Conservation (phyloP, 2,888 invertebrate genomes). For the Tortrix viridana region DNA sequence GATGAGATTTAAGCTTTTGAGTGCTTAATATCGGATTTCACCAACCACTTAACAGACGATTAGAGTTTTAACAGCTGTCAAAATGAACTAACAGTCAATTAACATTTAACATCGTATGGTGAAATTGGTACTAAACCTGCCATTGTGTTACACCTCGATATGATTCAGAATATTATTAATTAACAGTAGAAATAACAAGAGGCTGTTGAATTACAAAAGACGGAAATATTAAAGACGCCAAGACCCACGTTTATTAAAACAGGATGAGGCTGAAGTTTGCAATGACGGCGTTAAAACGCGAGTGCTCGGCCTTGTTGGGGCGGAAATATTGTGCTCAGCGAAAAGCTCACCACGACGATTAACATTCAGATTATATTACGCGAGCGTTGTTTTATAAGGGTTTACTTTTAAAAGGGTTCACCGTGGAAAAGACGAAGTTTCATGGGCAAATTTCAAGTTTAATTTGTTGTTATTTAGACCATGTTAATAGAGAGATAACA, state of each 20-base stretch:
- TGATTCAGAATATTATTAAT: constrained; percentile 44
- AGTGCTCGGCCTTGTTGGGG: constrained; percentile 26
- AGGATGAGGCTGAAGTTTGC: constrained; percentile 36
- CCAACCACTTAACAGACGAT: too few relatives aligned
- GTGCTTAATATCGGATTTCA: too few relatives aligned
- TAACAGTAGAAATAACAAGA: constrained; percentile 57
- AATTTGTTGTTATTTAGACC: not conserved
- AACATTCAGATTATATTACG: constrained; percentile 41
- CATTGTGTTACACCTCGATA: constrained; percentile 12
- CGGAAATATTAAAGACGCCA: constrained; percentile 59
- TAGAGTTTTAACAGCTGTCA: not conserved
- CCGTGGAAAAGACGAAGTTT: not conserved
- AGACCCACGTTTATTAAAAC: constrained; percentile 49
- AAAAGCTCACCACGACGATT: constrained; percentile 30
- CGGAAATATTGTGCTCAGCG: constrained; percentile 32
- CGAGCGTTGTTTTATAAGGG: constrained; percentile 38
- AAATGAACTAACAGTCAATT: too few relatives aligned
- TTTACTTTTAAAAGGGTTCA: constrained; percentile 7
- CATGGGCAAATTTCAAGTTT: not conserved
- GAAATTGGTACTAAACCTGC: too few relatives aligned
- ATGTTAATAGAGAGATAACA: constrained; percentile 2
- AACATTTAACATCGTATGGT: too few relatives aligned
- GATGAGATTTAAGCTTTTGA: too few relatives aligned
- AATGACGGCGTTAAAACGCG: constrained; percentile 33
- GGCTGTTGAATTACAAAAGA: constrained; percentile 57